Evolutionary conservation across 2,113 vertebrate genomes (phyloP), one percentile per base, ranked within the genome.

Genomic region (Gasterosteus nipponicus): DNA sequence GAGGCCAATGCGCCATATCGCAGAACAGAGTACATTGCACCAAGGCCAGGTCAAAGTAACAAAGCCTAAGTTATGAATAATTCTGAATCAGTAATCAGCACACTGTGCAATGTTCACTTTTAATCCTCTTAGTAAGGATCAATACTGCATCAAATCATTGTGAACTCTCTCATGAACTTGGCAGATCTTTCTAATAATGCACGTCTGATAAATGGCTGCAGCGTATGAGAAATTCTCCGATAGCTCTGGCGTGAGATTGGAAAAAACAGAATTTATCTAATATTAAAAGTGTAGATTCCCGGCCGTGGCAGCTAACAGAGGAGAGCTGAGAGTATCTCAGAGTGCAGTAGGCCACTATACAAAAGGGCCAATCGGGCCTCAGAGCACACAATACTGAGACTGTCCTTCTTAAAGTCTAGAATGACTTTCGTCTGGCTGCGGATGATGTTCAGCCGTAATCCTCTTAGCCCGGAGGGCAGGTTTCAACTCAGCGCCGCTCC

Each of bases 401-500:
- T 63, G 86, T 87, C 84, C 80, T 86, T 84, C 89, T 86, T 82
- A 81, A 87, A 85, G 81, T 78, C 63, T 63, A 79, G 82, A 87
- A 81, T 58, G 76, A 82, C 84, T 89, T 80, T 86, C 14, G 66
- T 75, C 66, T 62, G 73, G 68, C 86, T 1, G n/a, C 12, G 58
- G 79, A 71, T 80, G 80, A 87, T 78, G 78, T 78, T 87, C 63
- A 35, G 78, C 64, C 68, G 61, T 91, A 89, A 91, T 90, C 86
- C 81, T 76, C 87, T 90, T 85, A 89, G 84, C 84, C 68, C 44
- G 2, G 56, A 89, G 86, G 65, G 80, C 86, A 85, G 86, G 83
- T 82, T 81, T 88, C 80, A 81, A 81, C 64, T 71, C 68, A 53
- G 68, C 53, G 44, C 26, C 10, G 31, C 78, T 81, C 63, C 60